Percentiles rank a stretch among this genome's conserved stretches.
Conservation (phyloP, 2,888 invertebrate species). For the Thecocarcelia acutangulata region DNA sequence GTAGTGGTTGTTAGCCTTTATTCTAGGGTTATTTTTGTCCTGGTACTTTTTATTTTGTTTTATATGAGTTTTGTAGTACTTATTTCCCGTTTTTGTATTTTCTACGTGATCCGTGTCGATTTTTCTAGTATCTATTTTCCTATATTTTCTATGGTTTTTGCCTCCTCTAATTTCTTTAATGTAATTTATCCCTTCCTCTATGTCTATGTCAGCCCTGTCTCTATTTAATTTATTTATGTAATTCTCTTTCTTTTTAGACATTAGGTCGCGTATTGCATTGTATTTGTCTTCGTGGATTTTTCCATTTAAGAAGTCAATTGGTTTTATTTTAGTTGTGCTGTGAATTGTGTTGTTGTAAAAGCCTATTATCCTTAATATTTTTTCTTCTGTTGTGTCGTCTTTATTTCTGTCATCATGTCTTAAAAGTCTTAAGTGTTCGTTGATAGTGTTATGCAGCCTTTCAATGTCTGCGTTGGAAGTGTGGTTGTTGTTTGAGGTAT, state of each 20-base stretch:
- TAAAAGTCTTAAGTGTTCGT: slow-evolving; percentile 69
- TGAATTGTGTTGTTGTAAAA: slow-evolving; percentile 68
- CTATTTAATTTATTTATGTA: too few relatives aligned
- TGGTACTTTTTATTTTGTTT: slow-evolving; percentile 63
- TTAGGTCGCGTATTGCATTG: slow-evolving; percentile 58
- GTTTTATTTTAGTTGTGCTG: slow-evolving; percentile 59
- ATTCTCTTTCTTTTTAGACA: too few relatives aligned
- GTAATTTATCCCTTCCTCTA: slow-evolving; percentile 62
- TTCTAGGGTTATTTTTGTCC: too few relatives aligned
- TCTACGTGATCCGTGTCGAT: slow-evolving; percentile 62
- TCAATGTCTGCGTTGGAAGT: slow-evolving; percentile 67
- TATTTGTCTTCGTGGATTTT: slow-evolving; percentile 55
- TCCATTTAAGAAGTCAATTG: slow-evolving; percentile 68
- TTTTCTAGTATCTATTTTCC: too few relatives aligned
- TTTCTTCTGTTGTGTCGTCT: slow-evolving; percentile 67
- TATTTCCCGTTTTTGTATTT: slow-evolving; percentile 51
- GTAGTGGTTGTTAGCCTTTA: slow-evolving; percentile 37
- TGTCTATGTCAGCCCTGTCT: slow-evolving; percentile 45
- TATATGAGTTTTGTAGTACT: slow-evolving; percentile 66
- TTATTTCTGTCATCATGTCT: slow-evolving; percentile 65
- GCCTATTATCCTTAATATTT: slow-evolving; percentile 33
- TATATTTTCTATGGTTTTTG: too few relatives aligned
- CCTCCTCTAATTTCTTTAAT: too few relatives aligned
- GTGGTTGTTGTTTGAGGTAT: slow-evolving; percentile 63
- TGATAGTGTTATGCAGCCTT: slow-evolving; percentile 69